Evolutionary conservation across 2,888 invertebrate species (phyloP).

Genomic region (Magallana nippona): DNA sequence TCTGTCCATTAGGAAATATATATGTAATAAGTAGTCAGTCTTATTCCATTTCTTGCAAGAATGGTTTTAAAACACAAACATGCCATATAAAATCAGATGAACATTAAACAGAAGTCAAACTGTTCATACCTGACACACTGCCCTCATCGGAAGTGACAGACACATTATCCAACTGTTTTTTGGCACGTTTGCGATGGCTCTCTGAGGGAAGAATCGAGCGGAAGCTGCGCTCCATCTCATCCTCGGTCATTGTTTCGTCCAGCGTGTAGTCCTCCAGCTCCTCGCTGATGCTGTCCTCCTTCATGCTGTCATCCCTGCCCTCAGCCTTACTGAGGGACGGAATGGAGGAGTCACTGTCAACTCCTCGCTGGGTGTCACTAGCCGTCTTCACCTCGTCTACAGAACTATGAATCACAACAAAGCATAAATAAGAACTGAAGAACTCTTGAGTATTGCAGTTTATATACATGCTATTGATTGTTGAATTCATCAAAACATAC

Average conservation of each 20-base stretch:
- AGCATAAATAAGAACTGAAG: neutral
- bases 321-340: conserved; percentile 63
- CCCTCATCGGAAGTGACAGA: conserved; percentile 68
- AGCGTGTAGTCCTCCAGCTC: conserved; percentile 63
- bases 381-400: conserved; percentile 56
- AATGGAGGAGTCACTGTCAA: conserved; percentile 60
- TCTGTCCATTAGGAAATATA: no score
- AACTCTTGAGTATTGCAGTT: no score
- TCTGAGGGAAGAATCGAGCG: conserved; percentile 76
- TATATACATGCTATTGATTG: no score
- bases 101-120: neutral
- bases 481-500: no score
- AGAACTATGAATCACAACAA: conserved; percentile 4
- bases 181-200: conserved; percentile 73
- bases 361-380: conserved; percentile 54
- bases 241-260: conserved; percentile 77
- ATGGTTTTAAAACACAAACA: neutral
- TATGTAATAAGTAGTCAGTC: no score
- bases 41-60: neutral
- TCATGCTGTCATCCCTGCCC: conserved; percentile 59
- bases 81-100: neutral
- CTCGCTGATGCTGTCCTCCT: conserved; percentile 53
- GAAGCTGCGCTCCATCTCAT: conserved; percentile 75
- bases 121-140: conserved; percentile 47
- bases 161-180: conserved; percentile 64